Evolutionary conservation across 2,888 invertebrate species (phyloP), one percentile per base, ranked within the genome.

Genomic region (Drosophila falleni): DNA sequence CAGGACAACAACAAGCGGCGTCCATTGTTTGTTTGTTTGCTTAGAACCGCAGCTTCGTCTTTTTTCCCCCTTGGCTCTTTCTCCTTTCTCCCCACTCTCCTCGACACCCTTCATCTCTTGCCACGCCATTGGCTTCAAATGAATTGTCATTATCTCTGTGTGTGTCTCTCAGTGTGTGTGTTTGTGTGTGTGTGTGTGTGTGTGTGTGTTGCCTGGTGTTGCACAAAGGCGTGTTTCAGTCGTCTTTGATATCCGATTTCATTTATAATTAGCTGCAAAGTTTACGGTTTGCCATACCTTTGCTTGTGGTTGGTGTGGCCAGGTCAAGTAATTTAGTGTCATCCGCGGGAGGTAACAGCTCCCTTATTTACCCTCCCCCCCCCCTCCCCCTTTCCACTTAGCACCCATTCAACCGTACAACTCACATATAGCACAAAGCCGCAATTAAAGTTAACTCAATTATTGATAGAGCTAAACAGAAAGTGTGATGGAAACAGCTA

Each of bases 221-320:
- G 70, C 73, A 83, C 78, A 88, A 86, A 86, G 89, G 87, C 84
- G 89, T 80, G 87, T 80, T 68, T 63, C 59, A 68, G 78, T 72
- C 73, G 78, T 73, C 78, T 87, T 83, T 87, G 84, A 89, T 85
- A 85, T 85, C 89, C 87, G 89, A 89, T 85, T 85, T 89, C 84
- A 87, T 89, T 89, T 85, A 87, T 85, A 85, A 85, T 85, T 85
- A 85, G 84, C 89, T 83, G 74, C 71, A 83, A 89, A 76, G 84
- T 89, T 88, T 78, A 86, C 75, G 89, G 75, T 74, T 74, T 80
- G 71, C 81, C 82, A 72, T 87, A 81, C 88, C 83, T 83, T 77
- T 80, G 78, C 78, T 85, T 83, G 88, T 78, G 83, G 88, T 81
- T 81, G 68, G 70, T 81, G 70, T 62, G 88, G 80, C 79, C 66